Evolutionary conservation across 92 coral and sea anemone species (phyloP).

Genomic region (Meandrina meandrites): DNA sequence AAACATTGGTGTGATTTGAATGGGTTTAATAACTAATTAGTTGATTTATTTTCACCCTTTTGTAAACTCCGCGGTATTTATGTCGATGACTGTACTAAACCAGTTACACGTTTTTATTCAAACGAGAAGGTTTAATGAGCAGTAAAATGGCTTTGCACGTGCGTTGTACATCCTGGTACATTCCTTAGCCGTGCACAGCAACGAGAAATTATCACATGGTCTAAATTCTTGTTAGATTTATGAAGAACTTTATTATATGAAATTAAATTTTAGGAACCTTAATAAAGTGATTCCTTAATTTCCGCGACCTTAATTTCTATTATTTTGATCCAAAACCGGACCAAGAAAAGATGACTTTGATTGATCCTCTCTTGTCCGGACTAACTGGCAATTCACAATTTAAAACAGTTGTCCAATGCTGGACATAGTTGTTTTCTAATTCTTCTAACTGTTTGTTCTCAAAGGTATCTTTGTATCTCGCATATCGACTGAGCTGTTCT

Average conservation of each 20-base stretch:
- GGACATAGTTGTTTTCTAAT: no score
- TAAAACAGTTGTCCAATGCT: background rate
- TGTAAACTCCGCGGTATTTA: background rate
- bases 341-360: no score
- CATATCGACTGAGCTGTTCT: background rate
- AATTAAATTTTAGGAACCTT: background rate
- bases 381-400: no score
- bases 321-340: background rate
- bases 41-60: conserved; percentile 7
- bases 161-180: background rate
- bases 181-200: background rate
- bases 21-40: background rate
- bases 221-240: background rate
- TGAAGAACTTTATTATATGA: background rate
- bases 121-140: background rate
- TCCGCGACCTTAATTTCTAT: background rate
- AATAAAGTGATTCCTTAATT: background rate
- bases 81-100: background rate
- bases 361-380: background rate
- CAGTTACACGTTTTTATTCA: background rate
- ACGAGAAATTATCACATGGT: background rate
- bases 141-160: background rate
- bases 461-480: background rate
- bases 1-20: conserved; percentile 25
- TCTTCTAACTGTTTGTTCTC: background rate